Evolutionary conservation across 2,797 vertebrate genomes (phyloP).

Genomic region (Lates japonicus): DNA sequence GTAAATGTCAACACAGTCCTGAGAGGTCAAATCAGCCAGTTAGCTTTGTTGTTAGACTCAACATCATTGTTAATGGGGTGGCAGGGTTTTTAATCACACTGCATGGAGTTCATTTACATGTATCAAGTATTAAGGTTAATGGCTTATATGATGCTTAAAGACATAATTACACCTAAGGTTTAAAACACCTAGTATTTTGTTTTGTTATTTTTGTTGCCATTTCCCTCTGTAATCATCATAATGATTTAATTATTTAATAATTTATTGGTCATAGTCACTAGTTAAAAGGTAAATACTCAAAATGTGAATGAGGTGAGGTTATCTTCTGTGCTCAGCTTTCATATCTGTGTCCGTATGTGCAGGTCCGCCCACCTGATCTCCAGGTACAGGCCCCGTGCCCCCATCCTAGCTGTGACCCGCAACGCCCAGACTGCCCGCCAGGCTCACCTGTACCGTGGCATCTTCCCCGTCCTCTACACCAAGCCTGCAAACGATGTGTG

Average conservation of each 20-base stretch:
- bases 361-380: constrained; percentile 98
- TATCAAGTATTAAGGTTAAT: background rate
- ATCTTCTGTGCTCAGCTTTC: background rate
- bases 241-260: background rate
- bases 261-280: background rate
- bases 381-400: constrained; percentile 95
- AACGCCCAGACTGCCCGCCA: constrained; percentile 95
- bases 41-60: background rate
- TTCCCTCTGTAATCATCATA: background rate
- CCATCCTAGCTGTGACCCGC: constrained; percentile 96
- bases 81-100: background rate
- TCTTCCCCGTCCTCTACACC: constrained; percentile 96
- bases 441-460: constrained; percentile 96
- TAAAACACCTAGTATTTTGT: too few relatives aligned
- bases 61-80: background rate
- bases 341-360: constrained; percentile 23
- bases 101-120: constrained; percentile 4
- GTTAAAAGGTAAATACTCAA: background rate
- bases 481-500: constrained; percentile 89
- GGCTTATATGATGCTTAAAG: background rate
- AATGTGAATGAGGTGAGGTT: background rate
- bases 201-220: background rate
- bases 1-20: too few relatives aligned
- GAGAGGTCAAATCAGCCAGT: too few relatives aligned
- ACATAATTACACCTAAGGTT: background rate